These are phyloP conservation scores for Lepilemur ruficaudatus DNA, from an alignment of 2,797 vertebrate genomes.

Conservation along the genomic window DNA sequence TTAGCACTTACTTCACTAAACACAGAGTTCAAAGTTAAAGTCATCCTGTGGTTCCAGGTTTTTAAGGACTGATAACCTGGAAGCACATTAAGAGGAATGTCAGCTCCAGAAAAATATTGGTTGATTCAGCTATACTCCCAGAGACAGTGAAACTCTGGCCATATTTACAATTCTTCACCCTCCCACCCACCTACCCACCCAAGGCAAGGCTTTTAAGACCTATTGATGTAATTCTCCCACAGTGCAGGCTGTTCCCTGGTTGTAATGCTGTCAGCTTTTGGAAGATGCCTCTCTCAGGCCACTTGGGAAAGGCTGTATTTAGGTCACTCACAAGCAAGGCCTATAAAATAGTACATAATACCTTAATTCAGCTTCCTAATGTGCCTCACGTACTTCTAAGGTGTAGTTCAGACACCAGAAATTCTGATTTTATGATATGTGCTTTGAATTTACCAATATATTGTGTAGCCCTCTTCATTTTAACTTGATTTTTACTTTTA, in stretches of 20 bases:
- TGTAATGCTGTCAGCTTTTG: neutral
- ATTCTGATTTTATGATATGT: neutral
- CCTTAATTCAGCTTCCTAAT: neutral
- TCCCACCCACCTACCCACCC: neutral
- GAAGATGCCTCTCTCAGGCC: neutral
- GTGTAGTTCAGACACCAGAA: neutral
- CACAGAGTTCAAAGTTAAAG: conserved; percentile 35
- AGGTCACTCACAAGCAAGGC: neutral
- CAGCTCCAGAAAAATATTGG: neutral
- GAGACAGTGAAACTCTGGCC: neutral
- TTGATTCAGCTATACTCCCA: neutral
- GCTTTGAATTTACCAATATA: neutral
- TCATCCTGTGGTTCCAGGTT: neutral
- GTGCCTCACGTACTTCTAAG: neutral
- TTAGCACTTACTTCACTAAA: conserved; percentile 32
- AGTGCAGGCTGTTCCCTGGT: neutral
- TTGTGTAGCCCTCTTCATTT: neutral
- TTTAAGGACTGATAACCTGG: neutral
- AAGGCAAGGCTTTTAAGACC: neutral
- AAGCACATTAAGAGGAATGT: neutral
- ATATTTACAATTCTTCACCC: neutral
- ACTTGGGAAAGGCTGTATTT: neutral
- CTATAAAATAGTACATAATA: conserved; percentile 37
- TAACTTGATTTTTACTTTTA: neutral
- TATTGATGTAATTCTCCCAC: neutral